Percentiles rank a stretch among this genome's conserved stretches.
phyloP scores from a whole-genome alignment of 2,113 vertebrate species.

The Pteropus alecto region DNA sequence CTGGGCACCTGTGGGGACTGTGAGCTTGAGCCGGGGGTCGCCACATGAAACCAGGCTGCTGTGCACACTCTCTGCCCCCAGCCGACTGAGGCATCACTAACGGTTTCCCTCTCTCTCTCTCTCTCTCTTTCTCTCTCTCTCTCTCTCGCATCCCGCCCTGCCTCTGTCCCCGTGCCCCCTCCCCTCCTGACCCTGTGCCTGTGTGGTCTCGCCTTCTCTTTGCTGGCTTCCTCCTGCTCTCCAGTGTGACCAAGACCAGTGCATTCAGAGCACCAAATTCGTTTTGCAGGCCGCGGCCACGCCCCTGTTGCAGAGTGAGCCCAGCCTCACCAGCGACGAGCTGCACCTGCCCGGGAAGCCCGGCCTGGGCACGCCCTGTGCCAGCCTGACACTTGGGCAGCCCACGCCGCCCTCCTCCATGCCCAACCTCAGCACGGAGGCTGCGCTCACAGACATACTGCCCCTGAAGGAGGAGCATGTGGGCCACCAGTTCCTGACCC shows the following conservation, averaged over 20 bases:
- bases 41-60: not conserved
- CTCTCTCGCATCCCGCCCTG: conserved; percentile 74
- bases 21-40: not conserved
- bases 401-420: conserved; percentile 96
- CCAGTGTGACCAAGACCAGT: conserved; percentile 99
- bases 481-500: conserved; percentile 94
- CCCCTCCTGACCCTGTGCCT: not conserved
- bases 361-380: conserved; percentile 88
- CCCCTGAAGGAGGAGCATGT: conserved; percentile 87
- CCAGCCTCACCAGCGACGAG: conserved; percentile 91
- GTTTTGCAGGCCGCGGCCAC: conserved; percentile 98
- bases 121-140: not conserved
- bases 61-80: conserved; percentile 54
- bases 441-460: conserved; percentile 87
- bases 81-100: conserved; percentile 84
- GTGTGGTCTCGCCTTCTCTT: conserved; percentile 36
- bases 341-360: conserved; percentile 87
- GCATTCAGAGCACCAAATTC: conserved; percentile 99
- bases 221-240: conserved; percentile 75
- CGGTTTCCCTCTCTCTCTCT: conserved; percentile 66
- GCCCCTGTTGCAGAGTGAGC: conserved; percentile 93
- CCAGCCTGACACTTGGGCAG: conserved; percentile 91
- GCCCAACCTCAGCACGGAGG: conserved; percentile 91
- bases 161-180: conserved; percentile 44
- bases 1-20: not conserved